Conservation (phyloP, 1,140 invertebrate genomes). For the Uloborus diversus region DNA sequence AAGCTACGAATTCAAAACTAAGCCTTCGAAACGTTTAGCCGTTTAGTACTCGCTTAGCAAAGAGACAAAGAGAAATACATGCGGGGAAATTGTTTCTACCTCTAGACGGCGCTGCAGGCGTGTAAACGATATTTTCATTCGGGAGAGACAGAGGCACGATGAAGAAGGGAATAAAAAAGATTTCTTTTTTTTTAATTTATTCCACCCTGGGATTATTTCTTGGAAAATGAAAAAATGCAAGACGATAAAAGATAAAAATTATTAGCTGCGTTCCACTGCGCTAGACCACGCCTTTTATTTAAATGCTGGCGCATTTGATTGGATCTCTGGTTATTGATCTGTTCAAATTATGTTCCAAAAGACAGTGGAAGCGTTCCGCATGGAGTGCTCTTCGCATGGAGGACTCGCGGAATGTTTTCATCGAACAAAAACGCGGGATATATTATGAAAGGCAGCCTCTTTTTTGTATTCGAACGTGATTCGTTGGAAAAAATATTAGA, state of each 20-base stretch:
- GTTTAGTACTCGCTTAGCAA: too few relatives aligned
- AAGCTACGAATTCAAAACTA: too few relatives aligned
- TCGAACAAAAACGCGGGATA: not conserved
- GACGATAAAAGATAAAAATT: too few relatives aligned
- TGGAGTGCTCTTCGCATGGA: slow-evolving; percentile 6
- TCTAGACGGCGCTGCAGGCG: slow-evolving; percentile 8
- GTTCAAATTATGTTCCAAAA: slow-evolving; percentile 44
- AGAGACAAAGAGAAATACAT: too few relatives aligned
- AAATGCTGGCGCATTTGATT: slow-evolving; percentile 19
- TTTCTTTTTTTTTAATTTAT: too few relatives aligned
- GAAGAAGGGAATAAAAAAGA: too few relatives aligned
- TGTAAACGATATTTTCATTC: not conserved
- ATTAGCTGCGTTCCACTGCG: not conserved
- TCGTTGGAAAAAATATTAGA: slow-evolving; percentile 11
- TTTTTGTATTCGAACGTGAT: slow-evolving; percentile 21
- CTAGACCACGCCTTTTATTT: slow-evolving; percentile 38
- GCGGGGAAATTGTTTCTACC: too few relatives aligned
- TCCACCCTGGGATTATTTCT: too few relatives aligned
- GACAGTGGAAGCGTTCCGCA: slow-evolving; percentile 3
- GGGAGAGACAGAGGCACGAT: not conserved
- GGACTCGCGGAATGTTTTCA: slow-evolving; percentile 21
- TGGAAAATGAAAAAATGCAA: too few relatives aligned
- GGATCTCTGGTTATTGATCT: slow-evolving; percentile 32
- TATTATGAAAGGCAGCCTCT: slow-evolving; percentile 30
- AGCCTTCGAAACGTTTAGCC: too few relatives aligned